A percentile compares a stretch with the other conserved stretches of the same genome.
Conservation (phyloP, 2,113 vertebrate species). For the Sinosuthora webbiana region DNA sequence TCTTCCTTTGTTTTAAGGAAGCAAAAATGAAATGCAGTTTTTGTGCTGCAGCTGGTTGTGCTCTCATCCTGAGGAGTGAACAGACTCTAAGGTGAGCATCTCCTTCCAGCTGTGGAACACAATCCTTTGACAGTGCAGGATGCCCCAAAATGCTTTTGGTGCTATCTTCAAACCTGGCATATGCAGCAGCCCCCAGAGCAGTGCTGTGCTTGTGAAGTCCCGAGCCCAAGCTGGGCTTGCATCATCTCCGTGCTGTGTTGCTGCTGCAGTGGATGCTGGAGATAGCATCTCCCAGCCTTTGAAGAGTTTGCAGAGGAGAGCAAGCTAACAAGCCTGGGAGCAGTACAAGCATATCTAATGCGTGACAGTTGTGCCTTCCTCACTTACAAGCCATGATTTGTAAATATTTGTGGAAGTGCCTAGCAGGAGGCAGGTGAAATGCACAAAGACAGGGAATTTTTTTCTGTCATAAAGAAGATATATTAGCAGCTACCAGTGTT, state of each 20-base stretch:
- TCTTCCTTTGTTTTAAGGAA: background rate
- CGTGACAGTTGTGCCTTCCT: background rate
- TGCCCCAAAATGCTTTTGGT: background rate
- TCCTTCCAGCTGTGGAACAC: background rate
- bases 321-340: background rate
- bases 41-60: background rate
- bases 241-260: background rate
- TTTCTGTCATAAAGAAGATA: background rate
- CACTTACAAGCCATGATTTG: background rate
- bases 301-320: background rate
- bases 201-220: background rate
- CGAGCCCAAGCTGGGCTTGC: fast-evolving
- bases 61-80: background rate
- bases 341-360: background rate
- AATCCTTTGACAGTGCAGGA: background rate
- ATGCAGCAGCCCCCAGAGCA: background rate
- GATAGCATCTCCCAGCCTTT: background rate
- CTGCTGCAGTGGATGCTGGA: fast-evolving
- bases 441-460: background rate
- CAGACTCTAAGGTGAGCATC: fast-evolving
- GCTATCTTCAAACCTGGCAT: background rate
- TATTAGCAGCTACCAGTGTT: background rate
- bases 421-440: background rate
- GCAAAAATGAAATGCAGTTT: background rate
- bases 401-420: background rate